A percentile compares a stretch with the other conserved stretches of the same genome.
Evolutionary conservation across 2,888 invertebrate species (phyloP).

Genomic region (Baronia brevicornis): DNA sequence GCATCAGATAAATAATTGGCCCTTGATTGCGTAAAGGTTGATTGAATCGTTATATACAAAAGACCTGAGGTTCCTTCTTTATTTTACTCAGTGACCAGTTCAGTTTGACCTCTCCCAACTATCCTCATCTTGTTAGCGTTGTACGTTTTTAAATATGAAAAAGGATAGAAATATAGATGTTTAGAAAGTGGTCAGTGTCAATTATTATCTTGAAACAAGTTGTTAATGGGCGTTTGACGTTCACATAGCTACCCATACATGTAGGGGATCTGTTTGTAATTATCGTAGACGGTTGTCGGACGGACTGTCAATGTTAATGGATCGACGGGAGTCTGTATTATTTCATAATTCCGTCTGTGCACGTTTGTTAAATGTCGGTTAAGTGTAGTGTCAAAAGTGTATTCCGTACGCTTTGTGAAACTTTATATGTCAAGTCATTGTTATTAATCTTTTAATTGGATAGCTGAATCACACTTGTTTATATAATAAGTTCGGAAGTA

Average conservation of each 20-base stretch:
- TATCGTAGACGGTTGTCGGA: conserved; percentile 21
- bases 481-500: conserved; percentile 13
- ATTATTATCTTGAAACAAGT: conserved; percentile 23
- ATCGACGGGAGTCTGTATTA: conserved; percentile 18
- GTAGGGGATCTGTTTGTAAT: conserved; percentile 14
- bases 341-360: conserved; percentile 16
- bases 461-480: conserved; percentile 9
- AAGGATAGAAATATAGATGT: conserved; percentile 2
- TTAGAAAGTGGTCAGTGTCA: conserved; percentile 23
- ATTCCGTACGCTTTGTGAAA: conserved; percentile 5
- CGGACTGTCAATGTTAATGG: conserved; percentile 32
- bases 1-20: conserved; percentile 32
- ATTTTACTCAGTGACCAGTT: conserved; percentile 7
- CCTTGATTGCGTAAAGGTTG: conserved; percentile 31
- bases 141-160: conserved; percentile 10
- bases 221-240: conserved; percentile 22
- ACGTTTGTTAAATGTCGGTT: conserved; percentile 17
- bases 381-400: conserved; percentile 17
- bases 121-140: conserved; percentile 7
- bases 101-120: conserved; percentile 9
- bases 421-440: conserved; percentile 18
- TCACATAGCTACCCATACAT: conserved; percentile 19
- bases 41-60: conserved; percentile 28
- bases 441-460: conserved; percentile 21
- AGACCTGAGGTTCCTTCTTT: conserved; percentile 12